These are phyloP conservation scores for Leptodactylus fallax DNA, from an alignment of 2,797 vertebrate genomes.

Conservation along the genomic window DNA sequence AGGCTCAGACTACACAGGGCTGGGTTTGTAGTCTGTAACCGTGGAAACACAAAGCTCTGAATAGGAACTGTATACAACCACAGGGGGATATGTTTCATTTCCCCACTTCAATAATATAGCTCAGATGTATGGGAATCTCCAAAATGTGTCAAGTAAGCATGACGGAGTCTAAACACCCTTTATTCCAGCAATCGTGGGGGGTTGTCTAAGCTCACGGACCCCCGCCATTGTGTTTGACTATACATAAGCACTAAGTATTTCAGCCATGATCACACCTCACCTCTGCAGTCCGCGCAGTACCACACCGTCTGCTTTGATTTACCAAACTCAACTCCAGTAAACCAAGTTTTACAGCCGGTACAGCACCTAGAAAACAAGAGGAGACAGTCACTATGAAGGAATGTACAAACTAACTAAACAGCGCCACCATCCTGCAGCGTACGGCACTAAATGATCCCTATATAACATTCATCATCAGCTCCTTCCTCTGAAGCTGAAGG, in stretches of 20 bases:
- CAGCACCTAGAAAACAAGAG: conserved; percentile 67
- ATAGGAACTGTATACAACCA: background rate
- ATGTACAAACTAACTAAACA: background rate
- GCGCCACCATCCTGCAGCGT: too few relatives aligned
- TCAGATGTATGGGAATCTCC: background rate
- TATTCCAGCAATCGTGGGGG: too few relatives aligned
- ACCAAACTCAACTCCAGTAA: conserved; percentile 68
- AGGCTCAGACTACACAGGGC: background rate
- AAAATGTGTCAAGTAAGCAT: too few relatives aligned
- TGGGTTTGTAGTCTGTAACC: background rate
- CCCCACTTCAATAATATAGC: background rate
- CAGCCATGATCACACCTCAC: conserved; percentile 54
- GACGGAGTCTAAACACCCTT: too few relatives aligned
- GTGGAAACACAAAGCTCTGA: background rate
- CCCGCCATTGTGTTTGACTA: background rate
- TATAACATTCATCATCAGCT: too few relatives aligned
- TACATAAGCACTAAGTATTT: too few relatives aligned
- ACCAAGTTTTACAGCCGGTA: conserved; percentile 69
- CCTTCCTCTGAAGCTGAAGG: too few relatives aligned
- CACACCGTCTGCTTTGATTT: conserved; percentile 68
- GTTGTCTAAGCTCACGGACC: background rate
- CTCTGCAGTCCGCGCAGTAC: conserved; percentile 73
- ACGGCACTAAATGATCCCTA: too few relatives aligned
- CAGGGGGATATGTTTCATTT: background rate
- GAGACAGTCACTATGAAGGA: background rate